Evolutionary conservation across 2,888 invertebrate genomes (phyloP), one percentile per base, ranked within the genome.

Genomic region (Acleris cristana): DNA sequence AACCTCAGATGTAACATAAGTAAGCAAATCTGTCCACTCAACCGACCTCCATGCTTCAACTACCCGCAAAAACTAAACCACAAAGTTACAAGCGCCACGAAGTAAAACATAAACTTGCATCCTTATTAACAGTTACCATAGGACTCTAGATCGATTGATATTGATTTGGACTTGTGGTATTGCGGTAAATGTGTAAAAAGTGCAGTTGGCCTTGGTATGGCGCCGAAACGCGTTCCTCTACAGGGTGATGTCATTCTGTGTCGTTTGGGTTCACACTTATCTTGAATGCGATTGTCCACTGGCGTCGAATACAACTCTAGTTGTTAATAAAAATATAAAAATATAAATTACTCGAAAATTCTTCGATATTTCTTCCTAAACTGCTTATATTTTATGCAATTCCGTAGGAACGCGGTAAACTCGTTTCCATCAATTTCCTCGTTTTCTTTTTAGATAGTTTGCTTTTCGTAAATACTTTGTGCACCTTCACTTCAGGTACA

Each of bases 221-320:
- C 61, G 60, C 4, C 55, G 61, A 66, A 48, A 56, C 61, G 61
- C 66, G 54, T 30, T 59, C 48, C 66, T 66, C 56, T 53, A 30
- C 51, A 19, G 48, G 55, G 21, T 64, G 63, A 64, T 64, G 63
- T 64, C 60, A 61, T 48, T n/a, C 44, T 52, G 44, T 21, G 60
- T 55, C 51, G 55, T 30, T 23, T 55, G 10, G 26, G 26, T 26
- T 53, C 51, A 21, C 56, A 44, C 44, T 51, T 60, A 2, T 21
- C 51, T 56, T 45, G n/a, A 51, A 48, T 48, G 18, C 48, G 45
- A 7, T 0, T 16, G 48, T 6, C 8, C 48, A 65, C 14, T 26
- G 34, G 48, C 21, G 44, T 21, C 56, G 2, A 56, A 56, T 40
- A 40, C 40, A 18, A 48, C 18, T 44, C 44, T 18, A 56, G 16